phyloP scores from a whole-genome alignment of 2,888 invertebrate species.

The Apotomis turbidana region DNA sequence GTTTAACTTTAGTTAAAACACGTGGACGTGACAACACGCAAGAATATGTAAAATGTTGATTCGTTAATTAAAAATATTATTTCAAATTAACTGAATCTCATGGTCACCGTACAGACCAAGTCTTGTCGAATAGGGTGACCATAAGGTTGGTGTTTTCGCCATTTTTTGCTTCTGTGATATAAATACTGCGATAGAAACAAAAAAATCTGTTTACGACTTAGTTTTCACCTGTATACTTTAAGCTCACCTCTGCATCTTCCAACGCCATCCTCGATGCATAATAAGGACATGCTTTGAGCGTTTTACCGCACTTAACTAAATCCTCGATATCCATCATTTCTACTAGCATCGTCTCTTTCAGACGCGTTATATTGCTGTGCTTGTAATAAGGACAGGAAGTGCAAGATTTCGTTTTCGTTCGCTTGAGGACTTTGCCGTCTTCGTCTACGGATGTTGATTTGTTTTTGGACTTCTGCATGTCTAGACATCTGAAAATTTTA shows the following conservation, averaged over 20 bases:
- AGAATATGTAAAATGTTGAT: too few relatives aligned
- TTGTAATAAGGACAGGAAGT: slow-evolving; percentile 88
- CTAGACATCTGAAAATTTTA: slow-evolving; percentile 86
- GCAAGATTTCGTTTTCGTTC: slow-evolving; percentile 79
- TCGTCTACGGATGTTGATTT: slow-evolving; percentile 82
- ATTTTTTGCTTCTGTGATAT: too few relatives aligned
- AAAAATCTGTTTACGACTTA: too few relatives aligned
- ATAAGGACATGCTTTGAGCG: slow-evolving; percentile 94
- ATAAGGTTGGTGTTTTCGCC: too few relatives aligned
- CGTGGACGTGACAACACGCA: too few relatives aligned
- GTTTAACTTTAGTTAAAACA: too few relatives aligned
- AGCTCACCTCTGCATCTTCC: slow-evolving; percentile 89
- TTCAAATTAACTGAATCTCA: too few relatives aligned
- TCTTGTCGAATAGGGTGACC: too few relatives aligned
- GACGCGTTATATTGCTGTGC: slow-evolving; percentile 83
- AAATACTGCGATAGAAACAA: too few relatives aligned
- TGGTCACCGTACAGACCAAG: too few relatives aligned
- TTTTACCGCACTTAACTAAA: slow-evolving; percentile 86
- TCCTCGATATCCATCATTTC: slow-evolving; percentile 95
- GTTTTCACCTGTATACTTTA: too few relatives aligned
- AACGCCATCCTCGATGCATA: slow-evolving; percentile 94
- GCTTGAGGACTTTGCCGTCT: slow-evolving; percentile 86
- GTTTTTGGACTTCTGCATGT: slow-evolving; percentile 88
- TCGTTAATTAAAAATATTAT: too few relatives aligned
- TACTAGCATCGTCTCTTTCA: slow-evolving; percentile 86